These are phyloP conservation scores for Rhea pennata DNA, from an alignment of 2,113 vertebrate genomes.

Conservation along the genomic window DNA sequence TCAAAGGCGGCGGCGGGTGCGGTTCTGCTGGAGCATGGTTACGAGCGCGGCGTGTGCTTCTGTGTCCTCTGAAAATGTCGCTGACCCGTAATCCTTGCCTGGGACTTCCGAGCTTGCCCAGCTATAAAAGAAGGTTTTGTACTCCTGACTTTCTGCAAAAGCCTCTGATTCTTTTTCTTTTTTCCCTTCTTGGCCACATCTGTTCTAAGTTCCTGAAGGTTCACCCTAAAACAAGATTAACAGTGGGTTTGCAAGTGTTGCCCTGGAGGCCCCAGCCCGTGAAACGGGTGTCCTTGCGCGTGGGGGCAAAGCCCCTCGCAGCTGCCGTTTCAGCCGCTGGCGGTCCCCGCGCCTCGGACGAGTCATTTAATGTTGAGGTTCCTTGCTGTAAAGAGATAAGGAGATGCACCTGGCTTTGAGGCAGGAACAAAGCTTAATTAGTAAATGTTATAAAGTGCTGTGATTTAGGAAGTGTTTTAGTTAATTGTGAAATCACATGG, in stretches of 20 bases:
- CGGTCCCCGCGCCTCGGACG: background rate
- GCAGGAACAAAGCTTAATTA: background rate
- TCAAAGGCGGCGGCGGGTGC: too few relatives aligned
- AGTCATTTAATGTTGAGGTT: background rate
- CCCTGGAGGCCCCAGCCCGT: background rate
- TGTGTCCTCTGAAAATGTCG: background rate
- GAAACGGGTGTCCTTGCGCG: too few relatives aligned
- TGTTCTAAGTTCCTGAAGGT: background rate
- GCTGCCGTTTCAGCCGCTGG: background rate
- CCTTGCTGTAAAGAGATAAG: background rate
- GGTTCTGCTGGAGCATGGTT: background rate
- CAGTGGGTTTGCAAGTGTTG: too few relatives aligned
- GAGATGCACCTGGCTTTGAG: background rate
- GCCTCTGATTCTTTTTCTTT: background rate
- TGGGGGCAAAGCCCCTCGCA: background rate
- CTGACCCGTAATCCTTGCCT: background rate
- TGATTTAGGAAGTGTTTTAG: background rate
- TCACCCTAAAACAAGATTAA: too few relatives aligned
- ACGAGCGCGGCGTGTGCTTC: background rate
- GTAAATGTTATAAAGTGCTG: accelerated
- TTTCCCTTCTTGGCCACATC: background rate
- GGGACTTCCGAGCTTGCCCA: background rate
- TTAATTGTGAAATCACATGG: background rate
- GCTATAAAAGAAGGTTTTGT: background rate
- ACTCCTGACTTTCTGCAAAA: too few relatives aligned